Evolutionary conservation across 30 jellyfish, hydroid and myxozoan genomes (phyloP).

Genomic region (Mastigias papua): DNA sequence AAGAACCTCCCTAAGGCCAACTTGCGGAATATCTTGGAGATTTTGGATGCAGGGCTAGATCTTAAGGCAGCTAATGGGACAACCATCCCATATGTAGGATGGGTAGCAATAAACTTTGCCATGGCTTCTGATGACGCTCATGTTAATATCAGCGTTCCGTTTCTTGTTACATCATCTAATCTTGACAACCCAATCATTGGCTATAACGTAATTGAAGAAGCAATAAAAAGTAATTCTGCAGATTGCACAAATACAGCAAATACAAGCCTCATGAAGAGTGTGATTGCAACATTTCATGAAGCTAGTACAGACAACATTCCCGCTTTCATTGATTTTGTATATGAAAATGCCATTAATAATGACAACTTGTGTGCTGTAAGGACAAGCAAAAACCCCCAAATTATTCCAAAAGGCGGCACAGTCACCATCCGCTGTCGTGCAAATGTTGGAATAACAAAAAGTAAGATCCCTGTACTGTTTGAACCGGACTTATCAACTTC

Average conservation of each 20-base stretch:
- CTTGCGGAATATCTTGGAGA: constrained; percentile 23
- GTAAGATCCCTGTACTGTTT: constrained; percentile 7
- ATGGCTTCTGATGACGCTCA: background rate
- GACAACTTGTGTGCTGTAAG: constrained; percentile 28
- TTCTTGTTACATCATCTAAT: background rate
- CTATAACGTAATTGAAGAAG: background rate
- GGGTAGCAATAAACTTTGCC: constrained; percentile 20
- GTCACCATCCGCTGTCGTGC: constrained; percentile 6
- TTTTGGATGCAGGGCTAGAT: constrained; percentile 13
- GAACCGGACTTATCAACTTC: background rate
- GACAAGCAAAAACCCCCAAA: constrained; percentile 23
- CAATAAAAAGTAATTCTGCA: background rate
- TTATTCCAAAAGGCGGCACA: constrained; percentile 13
- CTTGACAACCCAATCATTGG: background rate
- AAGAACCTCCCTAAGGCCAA: constrained; percentile 5
- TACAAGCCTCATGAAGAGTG: background rate
- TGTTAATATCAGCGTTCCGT: background rate
- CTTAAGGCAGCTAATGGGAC: constrained; percentile 55
- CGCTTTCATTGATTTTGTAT: constrained; percentile 27
- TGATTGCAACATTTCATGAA: constrained; percentile 9
- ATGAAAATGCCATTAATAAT: constrained; percentile 27
- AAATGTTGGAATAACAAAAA: constrained; percentile 5
- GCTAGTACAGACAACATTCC: constrained; percentile 12
- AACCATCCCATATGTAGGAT: constrained; percentile 31
- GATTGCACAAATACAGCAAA: background rate